Percentiles rank a stretch among this genome's conserved stretches.
phyloP scores from a whole-genome alignment of 2,888 invertebrate species.

The Archaeoteleia sp. region DNA sequence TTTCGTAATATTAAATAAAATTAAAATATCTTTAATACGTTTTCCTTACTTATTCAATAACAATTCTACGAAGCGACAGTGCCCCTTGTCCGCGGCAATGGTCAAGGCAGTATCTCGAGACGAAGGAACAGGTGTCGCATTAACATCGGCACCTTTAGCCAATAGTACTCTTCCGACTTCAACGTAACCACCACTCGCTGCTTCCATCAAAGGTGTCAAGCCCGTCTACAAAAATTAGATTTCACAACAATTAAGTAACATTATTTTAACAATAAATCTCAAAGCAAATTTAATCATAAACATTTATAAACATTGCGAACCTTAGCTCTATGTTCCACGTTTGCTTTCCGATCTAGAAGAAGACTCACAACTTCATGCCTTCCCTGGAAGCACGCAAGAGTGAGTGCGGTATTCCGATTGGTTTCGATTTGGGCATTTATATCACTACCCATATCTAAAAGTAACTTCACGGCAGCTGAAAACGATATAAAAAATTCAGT shows the following conservation, averaged over 20 bases:
- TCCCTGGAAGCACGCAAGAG: slow-evolving; percentile 98
- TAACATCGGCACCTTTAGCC: slow-evolving; percentile 98
- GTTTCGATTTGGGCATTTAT: slow-evolving; percentile 99
- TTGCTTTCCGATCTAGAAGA: slow-evolving; percentile 95
- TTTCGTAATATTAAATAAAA: no score
- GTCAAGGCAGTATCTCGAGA: slow-evolving; percentile 98
- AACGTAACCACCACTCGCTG: slow-evolving; percentile 98
- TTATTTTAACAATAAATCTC: slow-evolving; percentile 6
- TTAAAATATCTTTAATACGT: no score
- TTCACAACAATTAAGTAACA: background rate
- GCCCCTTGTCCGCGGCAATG: slow-evolving; percentile 99
- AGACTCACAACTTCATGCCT: slow-evolving; percentile 98
- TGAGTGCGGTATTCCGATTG: slow-evolving; percentile 96
- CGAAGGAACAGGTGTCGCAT: slow-evolving; percentile 98
- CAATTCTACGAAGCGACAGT: slow-evolving; percentile 93
- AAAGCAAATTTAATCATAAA: slow-evolving; percentile 6
- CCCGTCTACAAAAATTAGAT: slow-evolving; percentile 82
- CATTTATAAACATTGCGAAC: slow-evolving; percentile 72
- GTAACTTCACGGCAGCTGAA: slow-evolving; percentile 91
- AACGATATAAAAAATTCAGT: slow-evolving; percentile 57
- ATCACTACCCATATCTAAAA: slow-evolving; percentile 98
- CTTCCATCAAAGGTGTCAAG: slow-evolving; percentile 99
- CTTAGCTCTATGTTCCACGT: slow-evolving; percentile 99
- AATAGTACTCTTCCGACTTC: slow-evolving; percentile 97
- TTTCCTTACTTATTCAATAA: slow-evolving; percentile 81